phyloP scores from a whole-genome alignment of 37 sponge, comb jelly and placozoan genomes.

The Tethya wilhelma region DNA sequence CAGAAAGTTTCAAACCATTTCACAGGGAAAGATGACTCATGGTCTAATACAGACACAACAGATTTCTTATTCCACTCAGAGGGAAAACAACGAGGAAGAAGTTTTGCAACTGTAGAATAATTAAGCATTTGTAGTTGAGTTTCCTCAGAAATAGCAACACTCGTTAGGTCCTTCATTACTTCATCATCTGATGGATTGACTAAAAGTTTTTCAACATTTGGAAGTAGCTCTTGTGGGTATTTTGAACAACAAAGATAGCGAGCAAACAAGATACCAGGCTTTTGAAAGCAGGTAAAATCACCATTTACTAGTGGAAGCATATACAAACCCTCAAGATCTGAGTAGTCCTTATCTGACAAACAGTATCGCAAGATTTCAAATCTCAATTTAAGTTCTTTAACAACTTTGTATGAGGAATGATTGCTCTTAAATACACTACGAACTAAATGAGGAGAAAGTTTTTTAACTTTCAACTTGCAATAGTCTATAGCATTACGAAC shows the following conservation, averaged over 20 bases:
- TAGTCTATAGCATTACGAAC: constrained; percentile 17
- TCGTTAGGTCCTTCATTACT: too few species aligned
- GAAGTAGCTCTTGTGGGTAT: too few species aligned
- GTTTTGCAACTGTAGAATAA: too few species aligned
- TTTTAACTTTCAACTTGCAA: background rate
- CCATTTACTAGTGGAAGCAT: constrained; percentile 55
- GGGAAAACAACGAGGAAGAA: too few species aligned
- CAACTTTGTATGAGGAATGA: constrained; percentile 1
- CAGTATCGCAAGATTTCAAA: constrained; percentile 52
- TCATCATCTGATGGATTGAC: too few species aligned
- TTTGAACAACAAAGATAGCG: constrained; percentile 28
- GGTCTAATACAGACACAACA: too few species aligned
- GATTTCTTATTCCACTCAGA: too few species aligned
- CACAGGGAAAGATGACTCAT: too few species aligned
- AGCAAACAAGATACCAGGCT: background rate
- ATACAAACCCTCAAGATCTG: constrained; percentile 30
- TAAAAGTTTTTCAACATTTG: too few species aligned
- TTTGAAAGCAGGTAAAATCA: constrained; percentile 32
- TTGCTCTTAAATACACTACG: background rate
- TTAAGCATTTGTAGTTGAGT: too few species aligned
- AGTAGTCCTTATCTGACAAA: constrained; percentile 36
- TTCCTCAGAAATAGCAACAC: too few species aligned
- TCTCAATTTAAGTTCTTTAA: constrained; percentile 5
- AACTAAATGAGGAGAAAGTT: constrained; percentile 21
- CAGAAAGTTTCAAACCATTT: too few species aligned